A percentile compares a stretch with the other conserved stretches of the same genome.
Evolutionary conservation across 2,113 vertebrate genomes (phyloP).

Genomic region (Prolemur simus): DNA sequence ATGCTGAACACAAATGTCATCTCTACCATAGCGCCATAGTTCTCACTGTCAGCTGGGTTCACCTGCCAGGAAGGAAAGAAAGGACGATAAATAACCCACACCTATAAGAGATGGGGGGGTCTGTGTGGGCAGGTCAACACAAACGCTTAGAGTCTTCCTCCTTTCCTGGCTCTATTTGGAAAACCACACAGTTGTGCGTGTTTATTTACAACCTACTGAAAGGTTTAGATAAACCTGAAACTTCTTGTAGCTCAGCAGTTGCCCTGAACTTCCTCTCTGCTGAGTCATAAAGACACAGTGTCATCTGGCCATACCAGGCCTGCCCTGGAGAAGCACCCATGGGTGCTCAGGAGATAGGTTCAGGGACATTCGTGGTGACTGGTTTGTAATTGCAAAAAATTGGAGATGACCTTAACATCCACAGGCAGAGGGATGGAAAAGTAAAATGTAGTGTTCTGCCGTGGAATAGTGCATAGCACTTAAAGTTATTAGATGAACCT

Average conservation of each 20-base stretch:
- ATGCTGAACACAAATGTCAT: conserved; percentile 92
- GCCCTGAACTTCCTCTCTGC: not conserved
- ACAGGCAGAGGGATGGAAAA: not conserved
- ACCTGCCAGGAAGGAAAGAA: conserved; percentile 79
- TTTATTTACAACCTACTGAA: not conserved
- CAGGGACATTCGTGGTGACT: not conserved
- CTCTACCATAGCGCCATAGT: conserved; percentile 84
- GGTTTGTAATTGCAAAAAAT: not conserved
- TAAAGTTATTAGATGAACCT: not conserved
- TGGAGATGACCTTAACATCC: not conserved
- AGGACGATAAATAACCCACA: not conserved
- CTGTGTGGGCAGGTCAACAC: not conserved
- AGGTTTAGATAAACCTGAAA: not conserved
- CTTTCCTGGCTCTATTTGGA: not conserved
- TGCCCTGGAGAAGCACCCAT: not conserved
- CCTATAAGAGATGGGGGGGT: not conserved
- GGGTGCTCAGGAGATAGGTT: not conserved
- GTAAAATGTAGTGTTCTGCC: not conserved
- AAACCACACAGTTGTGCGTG: not conserved
- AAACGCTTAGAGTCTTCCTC: not conserved
- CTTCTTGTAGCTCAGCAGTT: not conserved
- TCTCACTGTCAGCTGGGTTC: conserved; percentile 84
- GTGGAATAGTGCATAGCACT: not conserved
- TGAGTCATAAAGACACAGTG: not conserved
- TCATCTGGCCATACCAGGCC: not conserved